A percentile compares a stretch with the other conserved stretches of the same genome.
Evolutionary conservation across 1,140 invertebrate species (phyloP).

Genomic region (Physella acuta): DNA sequence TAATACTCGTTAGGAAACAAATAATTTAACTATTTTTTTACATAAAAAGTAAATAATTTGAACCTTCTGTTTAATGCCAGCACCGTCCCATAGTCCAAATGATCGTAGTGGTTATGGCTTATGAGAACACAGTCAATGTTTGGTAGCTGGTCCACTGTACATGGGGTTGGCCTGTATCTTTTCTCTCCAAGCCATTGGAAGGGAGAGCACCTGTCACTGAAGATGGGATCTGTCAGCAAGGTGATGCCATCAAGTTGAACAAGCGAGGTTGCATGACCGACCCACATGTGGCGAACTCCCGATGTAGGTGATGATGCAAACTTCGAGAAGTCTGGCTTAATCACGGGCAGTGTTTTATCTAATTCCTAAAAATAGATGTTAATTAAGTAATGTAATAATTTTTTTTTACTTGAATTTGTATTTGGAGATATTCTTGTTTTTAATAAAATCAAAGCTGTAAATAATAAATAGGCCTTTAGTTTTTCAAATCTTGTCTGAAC

Average conservation of each 20-base stretch:
- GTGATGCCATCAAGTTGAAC: slow-evolving; percentile 60
- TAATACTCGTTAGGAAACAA: no score
- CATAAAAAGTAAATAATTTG: background rate
- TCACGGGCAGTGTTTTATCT: slow-evolving; percentile 29
- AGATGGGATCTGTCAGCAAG: slow-evolving; percentile 49
- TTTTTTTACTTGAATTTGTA: no score
- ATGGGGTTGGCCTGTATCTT: slow-evolving; percentile 59
- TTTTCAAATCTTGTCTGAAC: no score
- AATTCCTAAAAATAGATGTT: slow-evolving; percentile 26
- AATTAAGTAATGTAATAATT: background rate
- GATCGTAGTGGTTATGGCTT: slow-evolving; percentile 66
- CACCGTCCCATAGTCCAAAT: slow-evolving; percentile 61
- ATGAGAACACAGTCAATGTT: slow-evolving; percentile 63
- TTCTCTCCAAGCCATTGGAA: slow-evolving; percentile 48
- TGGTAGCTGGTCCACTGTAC: slow-evolving; percentile 60
- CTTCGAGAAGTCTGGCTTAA: slow-evolving; percentile 27
- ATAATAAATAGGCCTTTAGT: no score
- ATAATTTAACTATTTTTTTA: no score
- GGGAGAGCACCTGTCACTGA: slow-evolving; percentile 27
- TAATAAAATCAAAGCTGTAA: no score
- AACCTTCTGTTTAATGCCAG: slow-evolving; percentile 38
- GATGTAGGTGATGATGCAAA: slow-evolving; percentile 27
- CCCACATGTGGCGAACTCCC: slow-evolving; percentile 53
- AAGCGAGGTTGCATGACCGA: slow-evolving; percentile 62
- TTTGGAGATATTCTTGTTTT: no score